phyloP scores from a whole-genome alignment of 2,113 vertebrate species.

The Probosciger aterrimus region DNA sequence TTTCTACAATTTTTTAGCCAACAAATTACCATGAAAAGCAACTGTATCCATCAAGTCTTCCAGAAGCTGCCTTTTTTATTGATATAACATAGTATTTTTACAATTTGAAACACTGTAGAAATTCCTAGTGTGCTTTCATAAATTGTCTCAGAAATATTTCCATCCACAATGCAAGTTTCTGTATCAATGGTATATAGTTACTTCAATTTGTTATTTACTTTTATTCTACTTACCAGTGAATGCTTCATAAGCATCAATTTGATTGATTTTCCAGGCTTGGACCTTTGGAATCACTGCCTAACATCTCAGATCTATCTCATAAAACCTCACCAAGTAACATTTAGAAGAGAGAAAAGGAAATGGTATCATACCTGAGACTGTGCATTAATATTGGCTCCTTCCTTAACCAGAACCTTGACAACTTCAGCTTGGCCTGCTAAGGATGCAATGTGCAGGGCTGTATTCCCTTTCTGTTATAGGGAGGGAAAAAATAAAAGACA shows the following conservation, averaged over 20 bases:
- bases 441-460: slow-evolving; percentile 95
- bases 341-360: not conserved
- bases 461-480: slow-evolving; percentile 91
- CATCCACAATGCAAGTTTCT: rapidly evolving
- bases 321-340: not conserved
- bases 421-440: slow-evolving; percentile 93
- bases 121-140: not conserved
- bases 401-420: slow-evolving; percentile 90
- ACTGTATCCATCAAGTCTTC: not conserved
- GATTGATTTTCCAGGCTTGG: not conserved
- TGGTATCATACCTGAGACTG: slow-evolving; percentile 88
- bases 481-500: not conserved
- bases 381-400: slow-evolving; percentile 92
- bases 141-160: not conserved
- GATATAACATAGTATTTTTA: not conserved
- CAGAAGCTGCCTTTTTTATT: not conserved
- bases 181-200: not conserved
- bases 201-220: not conserved
- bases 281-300: not conserved
- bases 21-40: not conserved
- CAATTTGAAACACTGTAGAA: not conserved
- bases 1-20: not conserved
- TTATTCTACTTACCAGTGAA: not conserved
- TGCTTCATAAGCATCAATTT: not conserved
- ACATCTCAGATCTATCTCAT: not conserved